Base-by-base conservation (phyloP, 2,888 invertebrate genomes). In the Eledona agricola region DNA sequence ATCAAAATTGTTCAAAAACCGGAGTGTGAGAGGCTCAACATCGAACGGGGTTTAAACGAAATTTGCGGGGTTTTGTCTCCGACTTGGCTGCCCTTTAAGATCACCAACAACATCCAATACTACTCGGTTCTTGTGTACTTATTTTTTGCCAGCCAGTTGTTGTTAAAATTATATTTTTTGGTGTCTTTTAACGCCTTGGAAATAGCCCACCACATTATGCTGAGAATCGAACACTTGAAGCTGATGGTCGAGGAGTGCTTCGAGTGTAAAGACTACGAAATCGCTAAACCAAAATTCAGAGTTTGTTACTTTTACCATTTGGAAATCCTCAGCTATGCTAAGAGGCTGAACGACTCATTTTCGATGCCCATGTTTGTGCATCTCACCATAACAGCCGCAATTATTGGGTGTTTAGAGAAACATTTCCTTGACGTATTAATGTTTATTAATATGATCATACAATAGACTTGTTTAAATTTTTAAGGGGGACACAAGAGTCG, bases 61-160 rank as follows among this genome's bases (percentile, higher is more conserved):
- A 16, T 28, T 9, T 40, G 40, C 19, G 40, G 28, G n/a, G 5
- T 40, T 7, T 40, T 40, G 10, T 11, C 40, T 4, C 28, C 40
- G 3, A 17, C 11, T 2, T 40, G 40, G 40, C 4, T 28, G 5
- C 40, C 40, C 1, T 40, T 40, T 19, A n/a, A 40, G 11, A 16
- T 40, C 1, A 6, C n/a, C n/a, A n/a, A n/a, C n/a, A n/a, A n/a
- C n/a, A n/a, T n/a, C n/a, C n/a, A n/a, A n/a, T n/a, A n/a, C n/a
- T n/a, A 40, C 6, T 12, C 28, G 4, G 40, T 28, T 6, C 19
- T 40, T 19, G 2, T 28, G 3, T 40, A 40, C 9, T 22, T 40
- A 6, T 19, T 28, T 19, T 10, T 26, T n/a, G 26, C 9, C 17
- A 26, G 13, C 1, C 40, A 40, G 3, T 11, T 40, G 1, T 12